Conservation (phyloP, 2,113 vertebrate genomes). For the Pogona vitticeps region DNA sequence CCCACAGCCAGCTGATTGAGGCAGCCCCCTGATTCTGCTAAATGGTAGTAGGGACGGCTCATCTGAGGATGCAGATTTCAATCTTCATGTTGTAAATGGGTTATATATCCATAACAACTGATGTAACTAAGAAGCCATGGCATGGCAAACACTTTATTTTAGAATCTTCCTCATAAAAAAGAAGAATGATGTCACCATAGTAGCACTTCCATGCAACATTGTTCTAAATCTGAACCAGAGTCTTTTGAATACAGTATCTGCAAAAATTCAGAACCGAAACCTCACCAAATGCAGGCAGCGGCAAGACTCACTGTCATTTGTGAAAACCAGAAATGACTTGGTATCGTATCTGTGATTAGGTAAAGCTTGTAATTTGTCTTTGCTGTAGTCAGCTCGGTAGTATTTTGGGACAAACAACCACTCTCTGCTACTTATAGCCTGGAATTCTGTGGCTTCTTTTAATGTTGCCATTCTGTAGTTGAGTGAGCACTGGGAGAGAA, state of each 20-base stretch:
- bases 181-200: fast-evolving
- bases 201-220: fast-evolving
- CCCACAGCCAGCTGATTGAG: neutral
- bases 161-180: neutral
- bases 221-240: neutral
- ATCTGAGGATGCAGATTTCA: neutral
- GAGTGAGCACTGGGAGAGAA: slow-evolving; percentile 42
- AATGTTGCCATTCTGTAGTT: slow-evolving; percentile 67
- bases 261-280: slow-evolving; percentile 57
- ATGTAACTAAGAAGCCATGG: neutral
- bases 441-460: slow-evolving; percentile 78
- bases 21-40: neutral
- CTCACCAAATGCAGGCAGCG: slow-evolving; percentile 58
- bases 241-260: neutral
- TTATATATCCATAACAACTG: neutral
- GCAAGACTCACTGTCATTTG: slow-evolving; percentile 62
- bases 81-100: neutral
- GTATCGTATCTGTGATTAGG: slow-evolving; percentile 72
- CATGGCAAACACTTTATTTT: neutral
- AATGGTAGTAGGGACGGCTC: too few species aligned
- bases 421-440: slow-evolving; percentile 77
- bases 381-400: slow-evolving; percentile 77
- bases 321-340: slow-evolving; percentile 76
- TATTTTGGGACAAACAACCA: slow-evolving; percentile 78
- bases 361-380: slow-evolving; percentile 82